phyloP scores from a whole-genome alignment of 2,797 vertebrate genomes.

The Lacerta agilis region DNA sequence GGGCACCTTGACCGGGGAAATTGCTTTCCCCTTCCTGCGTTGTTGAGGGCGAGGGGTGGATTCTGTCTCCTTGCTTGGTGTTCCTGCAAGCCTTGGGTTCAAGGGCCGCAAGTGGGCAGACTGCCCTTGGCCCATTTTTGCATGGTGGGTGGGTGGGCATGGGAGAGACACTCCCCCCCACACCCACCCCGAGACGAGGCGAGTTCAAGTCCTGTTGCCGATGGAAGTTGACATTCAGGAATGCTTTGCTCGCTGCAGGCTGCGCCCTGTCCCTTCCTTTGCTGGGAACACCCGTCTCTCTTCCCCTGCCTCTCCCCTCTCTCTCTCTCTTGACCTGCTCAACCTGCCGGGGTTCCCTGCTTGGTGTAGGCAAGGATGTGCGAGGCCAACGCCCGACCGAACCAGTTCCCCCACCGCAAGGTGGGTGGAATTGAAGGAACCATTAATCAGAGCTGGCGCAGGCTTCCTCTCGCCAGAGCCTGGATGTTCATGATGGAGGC shows the following conservation, averaged over 20 bases:
- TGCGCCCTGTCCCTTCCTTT: neutral
- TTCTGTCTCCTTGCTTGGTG: neutral
- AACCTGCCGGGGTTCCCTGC: constrained; percentile 10
- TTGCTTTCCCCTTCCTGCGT: accelerated
- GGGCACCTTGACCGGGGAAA: neutral
- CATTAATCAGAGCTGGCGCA: neutral
- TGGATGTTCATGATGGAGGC: neutral
- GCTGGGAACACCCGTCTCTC: neutral
- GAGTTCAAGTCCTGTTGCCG: no score
- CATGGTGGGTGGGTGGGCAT: neutral
- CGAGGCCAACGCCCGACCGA: neutral
- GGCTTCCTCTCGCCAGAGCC: neutral
- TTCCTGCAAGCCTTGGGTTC: no score
- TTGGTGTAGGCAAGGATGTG: neutral
- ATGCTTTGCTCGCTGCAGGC: neutral
- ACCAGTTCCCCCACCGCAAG: constrained; percentile 13
- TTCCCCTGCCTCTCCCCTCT: neutral
- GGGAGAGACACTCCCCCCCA: neutral
- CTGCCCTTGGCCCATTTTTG: neutral
- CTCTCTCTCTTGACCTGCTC: constrained; percentile 8
- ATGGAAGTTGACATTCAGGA: neutral
- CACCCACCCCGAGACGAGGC: no score
- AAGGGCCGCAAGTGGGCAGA: no score
- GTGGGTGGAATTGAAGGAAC: neutral
- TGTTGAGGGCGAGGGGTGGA: neutral